Conservation (phyloP, 2,113 vertebrate genomes). For the Zapornia atra region DNA sequence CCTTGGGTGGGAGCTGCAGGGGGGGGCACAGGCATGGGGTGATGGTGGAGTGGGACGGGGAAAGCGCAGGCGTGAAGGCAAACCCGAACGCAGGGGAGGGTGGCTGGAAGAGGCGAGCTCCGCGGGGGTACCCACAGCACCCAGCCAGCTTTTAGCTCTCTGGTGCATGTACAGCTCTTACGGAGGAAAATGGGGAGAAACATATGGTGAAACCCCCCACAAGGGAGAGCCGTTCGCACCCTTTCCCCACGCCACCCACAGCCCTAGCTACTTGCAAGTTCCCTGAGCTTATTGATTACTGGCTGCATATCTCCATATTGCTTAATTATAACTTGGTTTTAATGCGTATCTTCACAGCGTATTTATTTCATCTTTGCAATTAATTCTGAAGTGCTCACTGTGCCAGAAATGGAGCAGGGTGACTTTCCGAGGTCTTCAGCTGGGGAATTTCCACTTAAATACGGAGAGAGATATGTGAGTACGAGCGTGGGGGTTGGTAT, state of each 20-base stretch:
- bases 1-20: not conserved
- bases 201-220: not conserved
- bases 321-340: not conserved
- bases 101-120: not conserved
- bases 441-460: not conserved
- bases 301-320: not conserved
- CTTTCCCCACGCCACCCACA: not conserved
- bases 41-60: not conserved
- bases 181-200: not conserved
- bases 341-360: not conserved
- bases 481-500: not conserved
- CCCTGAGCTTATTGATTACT: not conserved
- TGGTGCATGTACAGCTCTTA: not conserved
- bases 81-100: fast-evolving
- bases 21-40: fast-evolving
- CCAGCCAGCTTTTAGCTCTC: not conserved
- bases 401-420: not conserved
- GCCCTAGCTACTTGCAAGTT: not conserved
- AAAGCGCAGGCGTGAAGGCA: fast-evolving
- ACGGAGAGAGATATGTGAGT: not conserved
- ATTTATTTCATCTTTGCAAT: conserved; percentile 13
- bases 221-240: not conserved
- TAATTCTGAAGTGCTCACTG: not conserved
- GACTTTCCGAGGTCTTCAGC: not conserved
- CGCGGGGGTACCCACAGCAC: fast-evolving